Base-by-base conservation (phyloP, 1,140 invertebrate genomes). In the Battus philenor region DNA sequence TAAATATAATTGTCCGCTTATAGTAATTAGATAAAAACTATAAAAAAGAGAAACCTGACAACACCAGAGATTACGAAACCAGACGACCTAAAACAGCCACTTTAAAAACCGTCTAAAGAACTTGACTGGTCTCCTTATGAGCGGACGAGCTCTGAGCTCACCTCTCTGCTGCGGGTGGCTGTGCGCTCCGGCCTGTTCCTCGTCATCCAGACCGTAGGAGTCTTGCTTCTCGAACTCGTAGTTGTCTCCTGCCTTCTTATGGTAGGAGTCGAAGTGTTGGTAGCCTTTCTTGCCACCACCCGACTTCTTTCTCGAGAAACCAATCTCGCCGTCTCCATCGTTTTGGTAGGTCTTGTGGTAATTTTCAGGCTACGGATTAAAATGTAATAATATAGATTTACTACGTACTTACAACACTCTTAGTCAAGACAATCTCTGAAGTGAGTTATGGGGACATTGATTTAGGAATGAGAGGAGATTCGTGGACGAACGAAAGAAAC, bases 241-340 rank as follows among this genome's bases (percentile, higher is more conserved):
- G 62, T 90, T 88, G 69, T 93, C 91, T 1, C 90, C 90, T 10
- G 89, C 89, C 64, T 90, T 91, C 71, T 92, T 92, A 76, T 92
- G 91, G 75, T 88, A 92, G 26, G 90, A 90, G 64, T 92, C 91
- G 53, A 90, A 90, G 51, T 89, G 89, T 66, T 92, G 91, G 84
- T 92, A 93, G 0, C 91, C 91, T 53, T 90, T 88, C 62, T 90
- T 89, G 4, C 90, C 91, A 46, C 91, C 89, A 54, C 89, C 90
- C 11, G 87, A 79, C 66, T 87, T 88, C 60, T 89, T 89, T 50
- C 88, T 88, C 24, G 88, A 86, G 71, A 91, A 92, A 1, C 91
- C 91, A 43, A 91, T 88, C 46, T 90, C 88, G 17, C 90, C 90
- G 34, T 91, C 90, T 7, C 88, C 88, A 51, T 89, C 89, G 34